Evolutionary conservation across 2,888 invertebrate species (phyloP).

Genomic region (Scaptomyza cyrtandrae): DNA sequence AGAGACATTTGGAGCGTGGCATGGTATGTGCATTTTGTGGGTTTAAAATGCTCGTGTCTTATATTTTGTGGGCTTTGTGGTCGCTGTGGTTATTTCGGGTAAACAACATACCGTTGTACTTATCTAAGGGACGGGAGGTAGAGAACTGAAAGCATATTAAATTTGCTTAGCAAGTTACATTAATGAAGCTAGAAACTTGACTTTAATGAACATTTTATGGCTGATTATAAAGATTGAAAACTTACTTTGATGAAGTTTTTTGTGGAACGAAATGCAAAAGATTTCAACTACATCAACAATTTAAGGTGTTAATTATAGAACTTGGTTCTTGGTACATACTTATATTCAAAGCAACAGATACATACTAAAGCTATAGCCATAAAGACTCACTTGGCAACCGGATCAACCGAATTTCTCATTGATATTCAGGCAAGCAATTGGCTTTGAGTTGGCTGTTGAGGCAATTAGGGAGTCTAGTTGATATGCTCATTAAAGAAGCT

Average conservation of each 20-base stretch:
- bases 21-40: neutral
- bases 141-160: neutral
- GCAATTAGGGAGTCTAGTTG: constrained; percentile 36
- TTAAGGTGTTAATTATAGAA: neutral
- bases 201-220: too few relatives aligned
- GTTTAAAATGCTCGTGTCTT: constrained; percentile 15
- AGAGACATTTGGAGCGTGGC: neutral
- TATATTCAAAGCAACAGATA: neutral
- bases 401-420: constrained; percentile 41
- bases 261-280: too few relatives aligned
- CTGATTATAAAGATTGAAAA: too few relatives aligned
- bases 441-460: constrained; percentile 36
- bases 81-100: constrained; percentile 27
- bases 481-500: constrained; percentile 52
- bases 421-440: constrained; percentile 50
- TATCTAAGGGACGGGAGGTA: neutral
- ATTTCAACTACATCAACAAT: too few relatives aligned
- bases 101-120: neutral
- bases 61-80: constrained; percentile 52
- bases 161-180: too few relatives aligned
- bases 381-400: neutral
- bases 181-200: too few relatives aligned
- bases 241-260: too few relatives aligned
- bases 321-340: neutral
- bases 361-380: neutral